Evolutionary conservation across 2,888 invertebrate genomes (phyloP), one percentile per base, ranked within the genome.

Genomic region (Neoascia interrupta): DNA sequence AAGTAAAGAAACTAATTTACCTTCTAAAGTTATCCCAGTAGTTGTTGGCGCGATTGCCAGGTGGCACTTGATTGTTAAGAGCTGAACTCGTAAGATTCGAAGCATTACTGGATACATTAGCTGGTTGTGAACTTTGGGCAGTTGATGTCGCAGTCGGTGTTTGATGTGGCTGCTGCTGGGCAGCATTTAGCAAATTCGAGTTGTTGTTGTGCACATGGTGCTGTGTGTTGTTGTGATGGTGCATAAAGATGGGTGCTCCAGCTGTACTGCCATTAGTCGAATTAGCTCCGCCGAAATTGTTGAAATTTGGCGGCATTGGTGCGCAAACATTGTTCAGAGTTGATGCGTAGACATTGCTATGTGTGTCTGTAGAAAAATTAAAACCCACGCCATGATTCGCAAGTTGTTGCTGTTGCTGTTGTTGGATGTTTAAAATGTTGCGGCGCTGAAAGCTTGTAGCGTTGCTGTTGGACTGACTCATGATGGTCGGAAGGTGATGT

Each of bases 21-120:
- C 96, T 96, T 90, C 96, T 90, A 88, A 97, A 96, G 89, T 97
- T 96, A 87, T 97, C 96, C 96, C 96, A 96, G 89, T 96, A 97
- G 89, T 97, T 97, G 88, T 97, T 97, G 63, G 96, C 96, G 81
- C 96, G 91, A 88, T 95, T 96, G 21, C 96, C 96, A 28, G 96
- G 96, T 34, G 96, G 94, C 58, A 96, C 96, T 90, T 96, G 96
- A 88, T 96, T 96, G 88, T 96, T 96, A 41, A 96, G 90, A 0
- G 94, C 87, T 45, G 82, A 63, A 13, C 83, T 61, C 21, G 81
- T 51, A 0, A 75, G 60, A 13, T 81, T 75, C 63, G 86, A 85
- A 49, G 83, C 84, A 56, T 85, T 86, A 73, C 84, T 87, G 82
- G 81, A 81, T 10, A 76, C 69, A 23, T 66, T 75, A 3, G 72